Evolutionary conservation across 2,113 vertebrate genomes (phyloP), one percentile per base, ranked within the genome.

Genomic region (Jaculus jaculus): DNA sequence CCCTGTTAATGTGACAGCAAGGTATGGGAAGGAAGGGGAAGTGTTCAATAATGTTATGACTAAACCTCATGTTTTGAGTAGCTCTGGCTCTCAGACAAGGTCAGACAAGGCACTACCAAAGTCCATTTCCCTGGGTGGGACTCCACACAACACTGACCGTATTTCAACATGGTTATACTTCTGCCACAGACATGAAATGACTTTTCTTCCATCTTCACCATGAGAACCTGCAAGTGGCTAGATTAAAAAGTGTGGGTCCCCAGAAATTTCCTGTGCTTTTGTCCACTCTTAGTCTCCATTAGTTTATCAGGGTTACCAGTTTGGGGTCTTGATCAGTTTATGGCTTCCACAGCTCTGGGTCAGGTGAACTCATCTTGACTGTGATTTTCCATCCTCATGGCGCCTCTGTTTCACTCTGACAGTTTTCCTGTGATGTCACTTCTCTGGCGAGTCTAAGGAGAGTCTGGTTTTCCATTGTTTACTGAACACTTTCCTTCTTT

Each of bases 161-260:
- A n/a, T 88, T 93, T 93, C 77, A 71, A 30, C 86, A 77, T 84
- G 37, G 39, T 24, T 58, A 12, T 11, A 66, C 63, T 84, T 82
- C 16, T 90, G 63, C 7, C 8, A 71, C 37, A 91, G 75, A 80
- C 37, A 68, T 20, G 28, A 87, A 47, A 79, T 34, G 26, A 66
- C 47, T 54, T 71, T 93, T 60, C n/a, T 87, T 39, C 21, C 81
- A 28, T 93, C 85, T 90, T 84, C 28, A 72, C 24, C 34, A 30
- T 80, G 72, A 69, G 13, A 94, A 74, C 24, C 24, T 60, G 39
- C 39, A 37, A 30, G n/a, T 72, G 81, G 17, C 82, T 85, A 32
- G 34, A 77, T 7, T 7, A 66, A 39, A 82, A 82, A 83, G 51
- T 37, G 37, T 51, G 30, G n/a, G 15, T 5, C n/a, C 42, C 30